phyloP scores from a whole-genome alignment of 2,797 vertebrate genomes.

The Sebastes matsubarae region DNA sequence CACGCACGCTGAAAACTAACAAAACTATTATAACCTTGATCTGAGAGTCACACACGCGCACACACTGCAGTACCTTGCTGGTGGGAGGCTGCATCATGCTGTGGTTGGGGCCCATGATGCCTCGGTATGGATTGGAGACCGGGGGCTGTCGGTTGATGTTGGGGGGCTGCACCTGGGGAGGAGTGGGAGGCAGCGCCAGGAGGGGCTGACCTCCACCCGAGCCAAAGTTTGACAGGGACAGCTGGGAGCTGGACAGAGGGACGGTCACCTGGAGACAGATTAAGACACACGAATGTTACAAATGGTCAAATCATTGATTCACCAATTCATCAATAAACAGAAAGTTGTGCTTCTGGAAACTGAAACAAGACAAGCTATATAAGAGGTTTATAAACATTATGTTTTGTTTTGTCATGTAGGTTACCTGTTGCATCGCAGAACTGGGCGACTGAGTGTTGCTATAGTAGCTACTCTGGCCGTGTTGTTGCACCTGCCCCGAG shows the following conservation, averaged over 20 bases:
- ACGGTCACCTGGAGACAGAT: slow-evolving; percentile 87
- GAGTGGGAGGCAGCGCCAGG: slow-evolving; percentile 91
- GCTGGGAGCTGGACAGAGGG: slow-evolving; percentile 91
- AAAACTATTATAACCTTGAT: background rate
- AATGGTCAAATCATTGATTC: background rate
- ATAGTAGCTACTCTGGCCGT: slow-evolving; percentile 96
- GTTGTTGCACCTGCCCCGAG: slow-evolving; percentile 96
- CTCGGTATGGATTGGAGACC: slow-evolving; percentile 90
- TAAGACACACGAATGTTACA: background rate
- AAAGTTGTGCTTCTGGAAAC: background rate
- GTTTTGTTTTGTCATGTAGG: background rate
- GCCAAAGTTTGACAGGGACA: slow-evolving; percentile 93
- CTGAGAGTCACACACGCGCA: background rate
- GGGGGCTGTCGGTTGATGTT: slow-evolving; percentile 90
- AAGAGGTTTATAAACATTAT: background rate
- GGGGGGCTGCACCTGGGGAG: slow-evolving; percentile 90
- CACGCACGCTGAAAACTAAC: no score
- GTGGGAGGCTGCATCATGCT: slow-evolving; percentile 91
- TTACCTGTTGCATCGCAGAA: slow-evolving; percentile 96
- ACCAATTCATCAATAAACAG: background rate
- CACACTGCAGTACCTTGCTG: slow-evolving; percentile 85
- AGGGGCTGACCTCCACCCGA: slow-evolving; percentile 93
- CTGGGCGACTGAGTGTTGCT: slow-evolving; percentile 95
- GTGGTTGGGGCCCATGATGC: slow-evolving; percentile 92
- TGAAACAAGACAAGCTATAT: background rate